Percentiles rank a stretch among this genome's conserved stretches.
Evolutionary conservation across 1,140 invertebrate species (phyloP).

Genomic region (Drosophila equinoxialis): DNA sequence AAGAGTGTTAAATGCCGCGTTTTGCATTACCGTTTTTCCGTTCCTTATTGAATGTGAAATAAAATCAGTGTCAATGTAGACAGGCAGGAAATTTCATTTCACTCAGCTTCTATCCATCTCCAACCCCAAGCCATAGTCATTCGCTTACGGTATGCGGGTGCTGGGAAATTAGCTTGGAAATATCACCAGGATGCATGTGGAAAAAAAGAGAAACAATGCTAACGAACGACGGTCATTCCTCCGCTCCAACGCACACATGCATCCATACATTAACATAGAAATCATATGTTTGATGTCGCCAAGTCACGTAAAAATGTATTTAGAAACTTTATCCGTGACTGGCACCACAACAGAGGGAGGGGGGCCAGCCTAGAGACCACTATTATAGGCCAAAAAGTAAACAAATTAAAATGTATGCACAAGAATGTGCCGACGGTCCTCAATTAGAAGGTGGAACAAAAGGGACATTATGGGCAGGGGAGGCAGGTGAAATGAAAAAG

Average conservation of each 20-base stretch:
- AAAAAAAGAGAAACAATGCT: slow-evolving; percentile 2
- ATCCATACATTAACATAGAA: slow-evolving; percentile 12
- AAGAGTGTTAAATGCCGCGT: slow-evolving; percentile 79
- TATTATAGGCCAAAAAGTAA: slow-evolving; percentile 65
- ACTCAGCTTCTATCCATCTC: slow-evolving; percentile 4
- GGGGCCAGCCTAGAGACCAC: slow-evolving; percentile 45
- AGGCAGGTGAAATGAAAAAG: slow-evolving; percentile 25
- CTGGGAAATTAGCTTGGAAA: slow-evolving; percentile 56
- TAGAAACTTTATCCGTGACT: slow-evolving; percentile 51
- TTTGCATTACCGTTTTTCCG: slow-evolving; percentile 70
- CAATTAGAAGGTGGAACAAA: slow-evolving; percentile 53
- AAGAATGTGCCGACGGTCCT: slow-evolving; percentile 37
- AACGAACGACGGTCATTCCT: slow-evolving; percentile 6
- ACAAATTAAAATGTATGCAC: slow-evolving; percentile 78
- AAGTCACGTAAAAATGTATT: slow-evolving; percentile 76
- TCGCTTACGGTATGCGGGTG: slow-evolving; percentile 1
- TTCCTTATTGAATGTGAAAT: slow-evolving; percentile 71
- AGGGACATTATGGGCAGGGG: slow-evolving; percentile 13
- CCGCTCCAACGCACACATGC: slow-evolving; percentile 20
- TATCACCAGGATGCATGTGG: background rate
- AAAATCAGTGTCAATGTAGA: slow-evolving; percentile 77
- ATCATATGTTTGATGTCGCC: slow-evolving; percentile 58
- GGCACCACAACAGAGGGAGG: slow-evolving; percentile 31
- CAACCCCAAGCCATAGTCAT: background rate
- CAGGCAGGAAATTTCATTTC: slow-evolving; percentile 63